Percentiles rank a stretch among this genome's conserved stretches.
Conservation (phyloP, 1,140 invertebrate genomes). For the Pogonognathellus flavescens region DNA sequence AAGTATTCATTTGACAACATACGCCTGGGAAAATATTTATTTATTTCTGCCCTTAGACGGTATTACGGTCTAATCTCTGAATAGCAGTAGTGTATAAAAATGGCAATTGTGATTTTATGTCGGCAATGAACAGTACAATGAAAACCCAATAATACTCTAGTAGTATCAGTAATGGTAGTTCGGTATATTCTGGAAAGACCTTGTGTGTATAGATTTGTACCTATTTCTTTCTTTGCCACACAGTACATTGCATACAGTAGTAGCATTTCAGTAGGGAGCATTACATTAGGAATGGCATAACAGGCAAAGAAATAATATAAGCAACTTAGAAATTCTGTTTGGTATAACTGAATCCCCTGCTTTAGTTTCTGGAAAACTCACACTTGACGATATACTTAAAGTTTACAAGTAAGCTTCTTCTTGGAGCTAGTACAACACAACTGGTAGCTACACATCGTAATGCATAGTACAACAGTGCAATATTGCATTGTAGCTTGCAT, state of each 20-base stretch:
- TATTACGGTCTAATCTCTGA: no score
- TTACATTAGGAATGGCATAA: neutral
- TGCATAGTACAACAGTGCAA: no score
- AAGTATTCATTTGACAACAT: no score
- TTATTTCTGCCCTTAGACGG: no score
- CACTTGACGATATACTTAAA: slow-evolving; percentile 30
- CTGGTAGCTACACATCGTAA: no score
- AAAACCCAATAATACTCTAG: slow-evolving; percentile 35
- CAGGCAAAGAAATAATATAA: neutral
- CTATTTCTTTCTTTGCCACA: neutral
- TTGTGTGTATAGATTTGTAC: no score
- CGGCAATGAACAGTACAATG: neutral
- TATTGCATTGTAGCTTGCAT: no score
- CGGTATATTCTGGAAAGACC: no score
- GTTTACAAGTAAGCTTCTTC: neutral
- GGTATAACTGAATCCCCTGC: slow-evolving; percentile 10
- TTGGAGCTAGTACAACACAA: neutral
- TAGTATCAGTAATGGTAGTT: no score
- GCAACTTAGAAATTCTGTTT: neutral
- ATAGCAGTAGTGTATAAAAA: neutral
- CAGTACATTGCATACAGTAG: neutral
- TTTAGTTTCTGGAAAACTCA: slow-evolving; percentile 36
- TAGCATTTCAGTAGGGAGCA: neutral
- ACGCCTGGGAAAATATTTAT: no score
- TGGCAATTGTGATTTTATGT: slow-evolving; percentile 29